These are phyloP conservation scores for Columba janthina DNA, from an alignment of 2,113 vertebrate genomes.

Conservation along the genomic window DNA sequence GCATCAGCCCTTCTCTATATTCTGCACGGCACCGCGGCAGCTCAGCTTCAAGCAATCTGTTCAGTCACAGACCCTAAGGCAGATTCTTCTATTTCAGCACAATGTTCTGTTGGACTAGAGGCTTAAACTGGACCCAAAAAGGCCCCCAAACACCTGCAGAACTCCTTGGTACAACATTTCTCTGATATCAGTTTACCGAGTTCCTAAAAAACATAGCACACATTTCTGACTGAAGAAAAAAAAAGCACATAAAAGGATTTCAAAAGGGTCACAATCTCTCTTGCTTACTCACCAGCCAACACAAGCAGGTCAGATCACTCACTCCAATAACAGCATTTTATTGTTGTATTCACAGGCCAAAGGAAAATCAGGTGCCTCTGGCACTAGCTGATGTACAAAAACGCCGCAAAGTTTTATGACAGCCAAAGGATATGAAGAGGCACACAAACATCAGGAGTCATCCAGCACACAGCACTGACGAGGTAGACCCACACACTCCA, in stretches of 20 bases:
- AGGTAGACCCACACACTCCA: background rate
- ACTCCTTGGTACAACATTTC: background rate
- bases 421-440: background rate
- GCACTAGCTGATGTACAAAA: background rate
- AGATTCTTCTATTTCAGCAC: background rate
- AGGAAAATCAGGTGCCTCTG: background rate
- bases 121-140: background rate
- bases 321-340: background rate
- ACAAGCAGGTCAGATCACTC: background rate
- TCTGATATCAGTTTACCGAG: background rate
- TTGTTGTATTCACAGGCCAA: background rate
- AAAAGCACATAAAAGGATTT: background rate
- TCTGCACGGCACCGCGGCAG: background rate
- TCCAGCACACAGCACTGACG: background rate
- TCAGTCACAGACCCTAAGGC: background rate
- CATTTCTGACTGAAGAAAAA: background rate
- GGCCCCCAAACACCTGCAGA: background rate
- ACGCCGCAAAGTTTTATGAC: rapidly evolving
- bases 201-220: background rate
- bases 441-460: background rate
- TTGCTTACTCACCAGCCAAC: background rate
- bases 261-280: background rate
- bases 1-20: background rate
- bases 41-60: background rate
- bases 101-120: background rate